Evolutionary conservation across 2,797 vertebrate genomes (phyloP), one percentile per base, ranked within the genome.

Genomic region (Eremophila alpestris): DNA sequence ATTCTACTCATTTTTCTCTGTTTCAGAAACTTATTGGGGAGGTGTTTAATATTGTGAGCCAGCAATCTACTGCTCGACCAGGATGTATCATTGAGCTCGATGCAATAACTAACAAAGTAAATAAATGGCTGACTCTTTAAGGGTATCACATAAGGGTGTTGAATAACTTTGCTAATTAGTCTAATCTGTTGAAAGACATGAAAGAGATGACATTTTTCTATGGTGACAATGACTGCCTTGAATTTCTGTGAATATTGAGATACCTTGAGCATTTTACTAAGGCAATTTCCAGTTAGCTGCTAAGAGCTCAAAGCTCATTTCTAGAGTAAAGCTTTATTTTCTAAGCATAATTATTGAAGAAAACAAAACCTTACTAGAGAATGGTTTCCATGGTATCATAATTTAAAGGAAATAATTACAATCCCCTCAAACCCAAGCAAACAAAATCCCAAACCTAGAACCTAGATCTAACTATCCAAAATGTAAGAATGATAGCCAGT

Each of bases 31-130:
- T 99, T 71, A 99, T 99, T 87, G 99, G 99, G 13, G 99, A 99
- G 96, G 99, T 99, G 76, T 99, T 99, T 96, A 99, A 99, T 97
- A 99, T 99, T 67, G 99, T 99, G 94, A 99, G 99, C 97, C 99
- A 99, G 93, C 99, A 99, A 94, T 99, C 99, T 88, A 99, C 99
- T 85, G 99, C 99, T 96, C 98, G 99, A 85, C 99, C 99, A 38
- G 99, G 99, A 87, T 99, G 99, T 90, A 99, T 99, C 97, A 99
- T 99, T 92, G 99, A 99, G 96, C 96, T 99, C 1, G 99, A 99
- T 81, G 98, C 97, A 93, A 99, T 99, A 96, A 99, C 99, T 85
- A 98, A 99, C 97, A 99, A 99, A 98, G 99, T 99, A 97, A 97
- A 94, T 91, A 74, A 65, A 69, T 76, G 26, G 45, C 79, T 84